Evolutionary conservation across 2,888 invertebrate species (phyloP).

Genomic region (Clistopyga incitator): DNA sequence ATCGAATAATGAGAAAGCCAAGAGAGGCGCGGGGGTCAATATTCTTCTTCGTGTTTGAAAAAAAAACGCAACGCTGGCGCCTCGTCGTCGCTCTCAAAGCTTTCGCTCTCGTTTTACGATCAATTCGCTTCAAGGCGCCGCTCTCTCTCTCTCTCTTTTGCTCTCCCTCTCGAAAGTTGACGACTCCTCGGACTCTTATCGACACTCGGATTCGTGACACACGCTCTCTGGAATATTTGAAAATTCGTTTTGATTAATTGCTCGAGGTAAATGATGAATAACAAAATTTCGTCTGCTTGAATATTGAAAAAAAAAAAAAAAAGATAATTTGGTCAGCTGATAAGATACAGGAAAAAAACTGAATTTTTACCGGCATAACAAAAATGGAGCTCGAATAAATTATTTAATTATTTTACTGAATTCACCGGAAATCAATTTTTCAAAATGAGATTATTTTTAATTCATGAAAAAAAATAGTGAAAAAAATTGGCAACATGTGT

Average conservation of each 20-base stretch:
- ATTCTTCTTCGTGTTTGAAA: constrained; percentile 34
- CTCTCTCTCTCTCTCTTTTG: background rate
- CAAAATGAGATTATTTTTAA: too few species aligned
- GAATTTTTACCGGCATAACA: too few species aligned
- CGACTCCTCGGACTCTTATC: constrained; percentile 1
- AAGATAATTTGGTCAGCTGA: too few species aligned
- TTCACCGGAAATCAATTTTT: too few species aligned
- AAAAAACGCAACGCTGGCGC: constrained; percentile 40
- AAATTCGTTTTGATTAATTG: constrained; percentile 35
- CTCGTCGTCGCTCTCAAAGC: constrained; percentile 29
- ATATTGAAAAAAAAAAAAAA: too few species aligned
- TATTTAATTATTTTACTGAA: too few species aligned
- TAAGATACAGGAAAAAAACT: too few species aligned
- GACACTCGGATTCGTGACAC: constrained; percentile 9
- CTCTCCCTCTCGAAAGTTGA: constrained; percentile 11
- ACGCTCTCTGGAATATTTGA: background rate
- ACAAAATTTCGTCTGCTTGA: too few species aligned
- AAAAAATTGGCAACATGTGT: too few species aligned
- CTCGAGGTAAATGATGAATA: constrained; percentile 1
- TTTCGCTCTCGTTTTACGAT: constrained; percentile 27
- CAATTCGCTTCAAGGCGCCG: constrained; percentile 5
- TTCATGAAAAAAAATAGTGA: too few species aligned
- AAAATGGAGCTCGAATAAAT: too few species aligned
- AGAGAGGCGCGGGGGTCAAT: constrained; percentile 16
- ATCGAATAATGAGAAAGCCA: constrained; percentile 30